Base-by-base conservation (phyloP, 2,888 invertebrate genomes). In the Ecdyonurus torrentis region DNA sequence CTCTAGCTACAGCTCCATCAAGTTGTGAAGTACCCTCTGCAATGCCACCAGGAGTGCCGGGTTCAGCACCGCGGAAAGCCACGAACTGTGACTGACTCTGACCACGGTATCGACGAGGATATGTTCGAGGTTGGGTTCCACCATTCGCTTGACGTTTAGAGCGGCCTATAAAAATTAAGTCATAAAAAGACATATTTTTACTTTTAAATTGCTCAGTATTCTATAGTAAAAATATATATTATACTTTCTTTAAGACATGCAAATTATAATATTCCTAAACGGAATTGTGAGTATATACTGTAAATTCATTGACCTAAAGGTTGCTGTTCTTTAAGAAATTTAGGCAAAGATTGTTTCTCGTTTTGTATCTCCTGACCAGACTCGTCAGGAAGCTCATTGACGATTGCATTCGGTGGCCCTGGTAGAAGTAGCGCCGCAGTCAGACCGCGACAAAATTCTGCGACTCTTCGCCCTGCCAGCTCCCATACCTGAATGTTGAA, bases 41-140 rank as follows among this genome's bases (percentile, higher is more conserved):
- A 72, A 85, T 87, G 20, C 90, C 90, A 55, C 81, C 81, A 63
- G 75, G 53, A 64, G 63, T 59, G 61, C 66, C 60, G 65, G 65
- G 71, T 66, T 78, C 71, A 65, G 77, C 75, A 18, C 69, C 69
- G 52, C 82, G 81, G 67, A 83, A 82, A 71, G 84, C 85, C 68
- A 91, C 76, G 73, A 89, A 91, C 72, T 91, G 91, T 1, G 89
- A 89, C 72, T 91, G 91, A 0, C 90, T 89, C 74, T 91, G 91
- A 1, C 89, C 89, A 61, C 86, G 76, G 69, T 79, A 83, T 23
- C 80, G 76, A 23, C 82, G 24, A 55, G 62, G 62, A 15, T 37
- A 37, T 15, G 37, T 37, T 5, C 37, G 37, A n/a, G n/a, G n/a
- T n/a, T n/a, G n/a, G 37, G 37, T 10, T 24, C 24, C 63, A 55